Evolutionary conservation across 2,797 vertebrate genomes (phyloP).

Genomic region (Hypotaenidia okinawae): DNA sequence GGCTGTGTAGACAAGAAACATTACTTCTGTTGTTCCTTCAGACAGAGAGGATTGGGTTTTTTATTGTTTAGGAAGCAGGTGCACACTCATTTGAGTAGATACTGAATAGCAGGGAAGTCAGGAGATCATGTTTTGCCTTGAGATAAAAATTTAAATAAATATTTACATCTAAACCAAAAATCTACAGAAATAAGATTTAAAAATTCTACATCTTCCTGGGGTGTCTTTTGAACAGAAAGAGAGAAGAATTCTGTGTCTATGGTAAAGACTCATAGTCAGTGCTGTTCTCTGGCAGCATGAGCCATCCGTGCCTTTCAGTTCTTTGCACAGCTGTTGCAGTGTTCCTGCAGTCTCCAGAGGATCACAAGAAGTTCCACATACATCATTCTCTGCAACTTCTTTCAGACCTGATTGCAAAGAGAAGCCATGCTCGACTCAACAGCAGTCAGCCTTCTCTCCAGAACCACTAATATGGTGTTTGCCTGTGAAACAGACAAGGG

Average conservation of each 20-base stretch:
- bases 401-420: background rate
- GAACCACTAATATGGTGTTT: constrained; percentile 77
- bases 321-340: background rate
- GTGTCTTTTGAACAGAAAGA: background rate
- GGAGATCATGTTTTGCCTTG: background rate
- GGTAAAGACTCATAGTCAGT: background rate
- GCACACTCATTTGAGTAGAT: background rate
- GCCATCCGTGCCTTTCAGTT: background rate
- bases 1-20: background rate
- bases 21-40: background rate
- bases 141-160: background rate
- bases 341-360: background rate
- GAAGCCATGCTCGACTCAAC: constrained; percentile 72
- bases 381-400: background rate
- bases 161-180: background rate
- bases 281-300: background rate
- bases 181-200: background rate
- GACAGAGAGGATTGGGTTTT: background rate
- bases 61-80: background rate
- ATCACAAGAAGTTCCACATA: background rate
- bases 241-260: background rate
- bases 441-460: constrained; percentile 79
- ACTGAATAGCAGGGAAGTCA: background rate
- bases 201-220: background rate
- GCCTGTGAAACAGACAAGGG: constrained; percentile 72